Conservation (phyloP, 2,113 vertebrate species). For the Ceyx cyanopectus region DNA sequence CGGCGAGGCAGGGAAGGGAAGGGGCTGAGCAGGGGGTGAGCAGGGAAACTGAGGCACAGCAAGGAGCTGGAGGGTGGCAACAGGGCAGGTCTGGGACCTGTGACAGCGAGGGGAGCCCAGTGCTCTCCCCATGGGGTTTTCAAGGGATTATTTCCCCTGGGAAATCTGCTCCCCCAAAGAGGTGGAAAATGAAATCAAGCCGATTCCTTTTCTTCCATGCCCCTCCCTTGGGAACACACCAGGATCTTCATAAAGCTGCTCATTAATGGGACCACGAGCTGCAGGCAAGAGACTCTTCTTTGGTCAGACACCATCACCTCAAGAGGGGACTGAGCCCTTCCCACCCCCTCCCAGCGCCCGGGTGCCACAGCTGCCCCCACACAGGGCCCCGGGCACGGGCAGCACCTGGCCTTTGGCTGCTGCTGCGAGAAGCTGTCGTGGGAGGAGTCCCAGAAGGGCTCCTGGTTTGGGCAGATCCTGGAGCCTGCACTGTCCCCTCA, state of each 20-base stretch:
- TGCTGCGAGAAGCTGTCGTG: not conserved
- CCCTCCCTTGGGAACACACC: not conserved
- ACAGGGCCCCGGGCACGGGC: not conserved
- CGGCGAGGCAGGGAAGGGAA: conserved; percentile 18
- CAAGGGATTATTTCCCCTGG: conserved; percentile 60
- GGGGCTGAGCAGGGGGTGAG: not conserved
- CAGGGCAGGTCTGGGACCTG: not conserved
- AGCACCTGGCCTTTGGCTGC: not conserved
- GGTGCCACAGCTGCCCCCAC: not conserved
- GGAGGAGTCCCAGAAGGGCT: not conserved
- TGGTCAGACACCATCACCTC: not conserved
- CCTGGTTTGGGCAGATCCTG: not conserved
- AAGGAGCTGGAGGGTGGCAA: not conserved
- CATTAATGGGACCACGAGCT: not conserved
- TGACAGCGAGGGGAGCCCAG: not conserved
- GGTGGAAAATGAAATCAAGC: not conserved
- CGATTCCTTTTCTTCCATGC: not conserved
- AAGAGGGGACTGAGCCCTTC: not conserved
- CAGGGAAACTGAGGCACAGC: conserved; percentile 45
- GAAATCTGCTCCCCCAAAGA: conserved; percentile 20
- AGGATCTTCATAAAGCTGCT: conserved; percentile 9
- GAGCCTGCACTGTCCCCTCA: not conserved
- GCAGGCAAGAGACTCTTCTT: not conserved
- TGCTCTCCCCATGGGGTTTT: not conserved
- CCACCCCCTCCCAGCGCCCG: not conserved